Evolutionary conservation across 2,888 invertebrate species (phyloP), one percentile per base, ranked within the genome.

Genomic region (Eueremaeus valkanovi): DNA sequence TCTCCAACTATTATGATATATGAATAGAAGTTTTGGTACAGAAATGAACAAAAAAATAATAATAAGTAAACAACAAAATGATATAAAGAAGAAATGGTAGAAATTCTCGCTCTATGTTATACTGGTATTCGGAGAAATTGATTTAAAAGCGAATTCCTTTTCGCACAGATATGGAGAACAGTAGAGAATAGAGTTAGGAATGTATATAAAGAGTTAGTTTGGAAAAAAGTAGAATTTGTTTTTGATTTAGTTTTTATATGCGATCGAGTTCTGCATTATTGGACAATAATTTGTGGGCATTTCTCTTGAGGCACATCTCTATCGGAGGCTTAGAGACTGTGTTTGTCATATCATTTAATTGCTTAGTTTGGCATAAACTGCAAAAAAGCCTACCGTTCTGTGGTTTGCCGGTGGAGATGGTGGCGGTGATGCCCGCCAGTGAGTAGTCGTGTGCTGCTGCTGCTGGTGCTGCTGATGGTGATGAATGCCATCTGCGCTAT

Each of bases 381-480:
- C 33, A 16, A 72, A 42, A 49, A 63, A 36, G 42, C 76, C 18
- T 76, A 73, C 76, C 73, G 73, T 58, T 45, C 73, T 70, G 45
- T 70, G 42, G 63, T 76, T 76, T 76, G 73, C 42, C 27, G 75
- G 73, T n/a, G 76, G 76, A 40, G 76, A 73, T 61, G 76, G 76
- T 31, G 76, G 76, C 16, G 76, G 70, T 11, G 70, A 61, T 61
- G 76, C 72, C 45, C 75, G n/a, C 75, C 75, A 75, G 18, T 27
- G 63, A 9, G 40, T 73, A 21, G 29, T 73, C 9, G 27, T 13
- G 36, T 49, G 75, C 73, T 40, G 75, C 8, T 49, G 75, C 51
- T 61, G 75, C 9, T 42, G 33, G 36, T 49, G 75, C 73, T 40
- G 75, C 8, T 49, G 75, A 29, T 61, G 75, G 29, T 51, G 75